Evolutionary conservation across 1,140 invertebrate genomes (phyloP).

Genomic region (Galleria mellonella): DNA sequence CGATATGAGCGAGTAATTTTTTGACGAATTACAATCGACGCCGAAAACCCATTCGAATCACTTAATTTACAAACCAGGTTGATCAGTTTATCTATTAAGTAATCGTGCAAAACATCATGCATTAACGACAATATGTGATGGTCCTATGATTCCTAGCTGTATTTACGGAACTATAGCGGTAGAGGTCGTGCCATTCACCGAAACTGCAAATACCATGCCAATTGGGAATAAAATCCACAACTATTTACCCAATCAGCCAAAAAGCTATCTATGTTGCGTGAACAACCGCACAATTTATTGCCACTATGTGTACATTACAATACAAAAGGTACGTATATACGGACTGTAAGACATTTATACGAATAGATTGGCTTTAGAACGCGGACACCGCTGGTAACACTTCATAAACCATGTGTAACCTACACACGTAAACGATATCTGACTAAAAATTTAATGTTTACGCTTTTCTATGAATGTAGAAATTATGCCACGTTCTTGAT

Average conservation of each 20-base stretch:
- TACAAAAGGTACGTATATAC: constrained; percentile 38
- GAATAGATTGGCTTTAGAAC: constrained; percentile 11
- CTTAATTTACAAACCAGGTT: background rate
- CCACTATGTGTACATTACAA: constrained; percentile 36
- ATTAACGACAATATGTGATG: constrained; percentile 35
- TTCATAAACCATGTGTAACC: too few species aligned
- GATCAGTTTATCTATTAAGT: constrained; percentile 3
- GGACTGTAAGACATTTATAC: constrained; percentile 32
- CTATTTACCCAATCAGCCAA: constrained; percentile 51
- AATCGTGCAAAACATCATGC: constrained; percentile 41
- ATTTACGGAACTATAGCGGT: constrained; percentile 4
- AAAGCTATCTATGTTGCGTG: constrained; percentile 47
- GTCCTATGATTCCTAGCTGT: constrained; percentile 24
- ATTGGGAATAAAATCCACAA: constrained; percentile 49
- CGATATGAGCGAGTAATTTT: too few species aligned
- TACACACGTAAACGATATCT: too few species aligned
- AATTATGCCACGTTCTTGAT: too few species aligned
- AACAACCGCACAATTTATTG: constrained; percentile 29
- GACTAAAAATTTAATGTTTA: too few species aligned
- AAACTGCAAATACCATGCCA: constrained; percentile 42
- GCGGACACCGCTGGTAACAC: constrained; percentile 23
- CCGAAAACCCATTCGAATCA: too few species aligned
- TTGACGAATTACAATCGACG: too few species aligned
- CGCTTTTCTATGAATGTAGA: too few species aligned
- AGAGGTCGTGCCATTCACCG: constrained; percentile 26